A percentile compares a stretch with the other conserved stretches of the same genome.
Evolutionary conservation across 2,797 vertebrate species (phyloP).

Genomic region (Parotocinclus haroldoi): DNA sequence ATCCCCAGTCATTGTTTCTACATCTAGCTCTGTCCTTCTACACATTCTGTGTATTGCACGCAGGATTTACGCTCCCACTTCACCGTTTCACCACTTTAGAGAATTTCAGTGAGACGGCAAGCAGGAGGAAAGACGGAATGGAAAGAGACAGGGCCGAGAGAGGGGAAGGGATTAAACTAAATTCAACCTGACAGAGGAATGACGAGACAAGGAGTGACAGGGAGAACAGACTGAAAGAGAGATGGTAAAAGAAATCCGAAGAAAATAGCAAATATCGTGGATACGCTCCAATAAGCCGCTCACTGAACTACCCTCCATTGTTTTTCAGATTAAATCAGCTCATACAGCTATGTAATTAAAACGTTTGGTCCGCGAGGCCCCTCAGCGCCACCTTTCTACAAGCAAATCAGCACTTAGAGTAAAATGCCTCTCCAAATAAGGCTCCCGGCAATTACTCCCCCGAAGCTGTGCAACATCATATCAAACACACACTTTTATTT

Average conservation of each 20-base stretch:
- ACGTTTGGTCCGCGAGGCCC: conserved; percentile 5
- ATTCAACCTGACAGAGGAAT: conserved; percentile 74
- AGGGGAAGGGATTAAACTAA: conserved; percentile 67
- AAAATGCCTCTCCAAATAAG: no score
- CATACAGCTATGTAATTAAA: conserved; percentile 41
- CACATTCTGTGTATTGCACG: conserved; percentile 52
- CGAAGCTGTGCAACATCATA: no score
- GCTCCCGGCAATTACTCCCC: no score
- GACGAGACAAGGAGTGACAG: conserved; percentile 68
- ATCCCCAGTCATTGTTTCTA: conserved; percentile 39
- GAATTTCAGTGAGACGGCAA: conserved; percentile 42
- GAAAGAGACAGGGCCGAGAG: conserved; percentile 70
- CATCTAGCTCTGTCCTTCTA: conserved; percentile 43
- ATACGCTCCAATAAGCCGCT: conserved; percentile 14
- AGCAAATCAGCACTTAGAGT: no score
- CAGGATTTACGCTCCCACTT: conserved; percentile 56
- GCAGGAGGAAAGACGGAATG: conserved; percentile 55
- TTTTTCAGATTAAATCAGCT: conserved; percentile 50
- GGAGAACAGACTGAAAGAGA: conserved; percentile 54
- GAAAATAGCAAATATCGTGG: conserved; percentile 8
- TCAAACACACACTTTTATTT: conserved; percentile 30
- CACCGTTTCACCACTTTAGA: conserved; percentile 31
- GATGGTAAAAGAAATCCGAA: not conserved
- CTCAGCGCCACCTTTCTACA: no score
- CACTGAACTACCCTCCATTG: conserved; percentile 7